Percentiles rank a stretch among this genome's conserved stretches.
Conservation (phyloP, 2,888 invertebrate genomes). For the Drosophila seclusa region DNA sequence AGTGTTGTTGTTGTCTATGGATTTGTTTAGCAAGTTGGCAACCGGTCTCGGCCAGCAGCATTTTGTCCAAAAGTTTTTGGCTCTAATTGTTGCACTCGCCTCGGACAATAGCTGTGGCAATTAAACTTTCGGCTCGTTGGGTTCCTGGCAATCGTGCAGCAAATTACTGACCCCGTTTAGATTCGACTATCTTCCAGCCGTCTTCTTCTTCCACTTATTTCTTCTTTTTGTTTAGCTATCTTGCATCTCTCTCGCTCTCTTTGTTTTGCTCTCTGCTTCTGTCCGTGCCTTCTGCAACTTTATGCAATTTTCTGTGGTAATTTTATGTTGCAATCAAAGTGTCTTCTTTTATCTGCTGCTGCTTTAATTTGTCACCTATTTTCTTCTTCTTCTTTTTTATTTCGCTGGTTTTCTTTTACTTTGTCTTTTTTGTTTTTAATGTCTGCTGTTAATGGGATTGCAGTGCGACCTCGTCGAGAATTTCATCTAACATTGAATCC, state of each 20-base stretch:
- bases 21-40: slow-evolving; percentile 67
- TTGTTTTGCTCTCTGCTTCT: not conserved
- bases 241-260: slow-evolving; percentile 4
- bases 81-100: slow-evolving; percentile 77
- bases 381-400: not conserved
- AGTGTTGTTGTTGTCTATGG: slow-evolving; percentile 59
- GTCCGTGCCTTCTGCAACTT: slow-evolving; percentile 45
- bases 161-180: slow-evolving; percentile 78
- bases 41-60: slow-evolving; percentile 62
- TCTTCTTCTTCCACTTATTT: slow-evolving; percentile 3
- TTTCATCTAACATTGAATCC: slow-evolving; percentile 32
- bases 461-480: slow-evolving; percentile 14
- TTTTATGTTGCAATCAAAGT: slow-evolving; percentile 64
- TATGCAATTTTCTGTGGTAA: slow-evolving; percentile 70
- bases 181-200: slow-evolving; percentile 49
- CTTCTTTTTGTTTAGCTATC: slow-evolving; percentile 30
- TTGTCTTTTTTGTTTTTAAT: slow-evolving; percentile 17
- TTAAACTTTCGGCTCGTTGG: slow-evolving; percentile 75
- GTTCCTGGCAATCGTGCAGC: slow-evolving; percentile 72
- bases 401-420: not conserved
- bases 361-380: slow-evolving; percentile 47
- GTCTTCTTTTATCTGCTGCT: slow-evolving; percentile 42
- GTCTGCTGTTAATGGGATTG: slow-evolving; percentile 55
- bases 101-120: slow-evolving; percentile 49
- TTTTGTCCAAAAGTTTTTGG: slow-evolving; percentile 73